Evolutionary conservation across 2,888 invertebrate genomes (phyloP).

Genomic region (Acrobasis suavella): DNA sequence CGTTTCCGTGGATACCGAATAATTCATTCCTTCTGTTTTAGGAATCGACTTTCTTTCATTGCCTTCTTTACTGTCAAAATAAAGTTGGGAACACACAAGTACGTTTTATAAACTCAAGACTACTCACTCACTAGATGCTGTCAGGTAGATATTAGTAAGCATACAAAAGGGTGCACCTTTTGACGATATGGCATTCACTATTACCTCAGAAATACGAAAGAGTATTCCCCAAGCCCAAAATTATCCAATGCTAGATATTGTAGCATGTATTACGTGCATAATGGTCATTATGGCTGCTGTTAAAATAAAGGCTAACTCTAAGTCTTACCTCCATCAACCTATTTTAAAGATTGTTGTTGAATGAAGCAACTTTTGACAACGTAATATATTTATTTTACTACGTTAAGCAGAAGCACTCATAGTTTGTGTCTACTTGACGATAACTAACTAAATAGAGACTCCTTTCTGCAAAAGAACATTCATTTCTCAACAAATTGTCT

Average conservation of each 20-base stretch:
- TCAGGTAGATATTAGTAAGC: too few species aligned
- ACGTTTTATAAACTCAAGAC: not conserved
- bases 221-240: too few species aligned
- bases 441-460: not conserved
- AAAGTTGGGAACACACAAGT: not conserved
- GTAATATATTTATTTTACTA: not conserved
- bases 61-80: conserved; percentile 25
- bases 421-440: not conserved
- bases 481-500: conserved; percentile 2
- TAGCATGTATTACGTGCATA: too few species aligned
- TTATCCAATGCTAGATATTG: too few species aligned
- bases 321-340: too few species aligned
- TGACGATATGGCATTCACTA: too few species aligned
- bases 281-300: too few species aligned
- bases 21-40: conserved; percentile 58
- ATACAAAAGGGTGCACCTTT: too few species aligned
- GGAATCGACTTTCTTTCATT: conserved; percentile 52
- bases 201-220: too few species aligned
- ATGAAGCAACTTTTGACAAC: too few species aligned
- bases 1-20: conserved; percentile 58
- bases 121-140: not conserved
- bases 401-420: not conserved
- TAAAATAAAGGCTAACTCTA: too few species aligned
- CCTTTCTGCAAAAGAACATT: not conserved
- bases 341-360: too few species aligned